Percentiles rank a stretch among this genome's conserved stretches.
Evolutionary conservation across 2,113 vertebrate species (phyloP).

Genomic region (Sinocyclocheilus anshuiensis): DNA sequence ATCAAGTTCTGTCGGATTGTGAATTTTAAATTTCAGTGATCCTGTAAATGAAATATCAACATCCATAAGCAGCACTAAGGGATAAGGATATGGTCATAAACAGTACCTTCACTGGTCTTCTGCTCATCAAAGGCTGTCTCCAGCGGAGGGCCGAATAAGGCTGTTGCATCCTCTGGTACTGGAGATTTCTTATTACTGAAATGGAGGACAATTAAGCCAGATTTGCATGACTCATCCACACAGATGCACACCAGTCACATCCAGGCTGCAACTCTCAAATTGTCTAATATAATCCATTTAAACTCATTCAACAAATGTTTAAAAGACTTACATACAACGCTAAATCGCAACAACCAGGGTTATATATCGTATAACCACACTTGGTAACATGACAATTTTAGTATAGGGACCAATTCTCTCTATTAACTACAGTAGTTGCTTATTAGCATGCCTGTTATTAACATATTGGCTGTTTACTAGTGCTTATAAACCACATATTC

Average conservation of each 20-base stretch:
- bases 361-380: neutral
- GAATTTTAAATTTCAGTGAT: neutral
- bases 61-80: neutral
- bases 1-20: neutral
- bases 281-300: neutral
- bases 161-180: slow-evolving; percentile 76
- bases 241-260: neutral
- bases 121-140: slow-evolving; percentile 90
- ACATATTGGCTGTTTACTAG: too few relatives aligned
- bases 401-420: too few relatives aligned
- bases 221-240: slow-evolving; percentile 19
- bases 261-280: neutral
- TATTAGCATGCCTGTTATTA: too few relatives aligned
- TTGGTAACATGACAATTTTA: neutral
- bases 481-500: too few relatives aligned
- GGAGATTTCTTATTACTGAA: slow-evolving; percentile 77
- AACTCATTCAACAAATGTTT: neutral
- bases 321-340: neutral
- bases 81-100: slow-evolving; percentile 53
- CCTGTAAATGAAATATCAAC: neutral
- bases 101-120: slow-evolving; percentile 85
- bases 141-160: slow-evolving; percentile 92
- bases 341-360: neutral
- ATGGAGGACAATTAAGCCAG: slow-evolving; percentile 18
- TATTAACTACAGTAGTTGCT: too few relatives aligned